Evolutionary conservation across 2,797 vertebrate genomes (phyloP).

Genomic region (Pseudopleuronectes americanus): DNA sequence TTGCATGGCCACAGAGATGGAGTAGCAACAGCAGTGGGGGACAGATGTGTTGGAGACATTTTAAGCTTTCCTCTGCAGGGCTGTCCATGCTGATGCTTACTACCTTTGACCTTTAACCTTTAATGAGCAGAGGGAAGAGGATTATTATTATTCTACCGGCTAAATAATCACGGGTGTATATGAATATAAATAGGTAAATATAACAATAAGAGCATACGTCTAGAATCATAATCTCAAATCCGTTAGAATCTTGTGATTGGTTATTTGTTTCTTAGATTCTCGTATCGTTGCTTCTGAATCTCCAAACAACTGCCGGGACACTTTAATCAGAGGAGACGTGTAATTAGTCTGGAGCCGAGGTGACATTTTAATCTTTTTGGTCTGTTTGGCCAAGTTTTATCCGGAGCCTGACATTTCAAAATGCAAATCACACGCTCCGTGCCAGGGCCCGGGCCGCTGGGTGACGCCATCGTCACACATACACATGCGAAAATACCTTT

Average conservation of each 20-base stretch:
- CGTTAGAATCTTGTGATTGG: too few relatives aligned
- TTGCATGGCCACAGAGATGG: conserved; percentile 45
- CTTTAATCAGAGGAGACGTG: conserved; percentile 43
- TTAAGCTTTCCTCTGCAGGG: background rate
- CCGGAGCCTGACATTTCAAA: conserved; percentile 70
- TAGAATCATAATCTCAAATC: too few relatives aligned
- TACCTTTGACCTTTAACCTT: background rate
- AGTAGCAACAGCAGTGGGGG: conserved; percentile 20
- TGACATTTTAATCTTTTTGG: conserved; percentile 66
- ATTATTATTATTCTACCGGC: too few relatives aligned
- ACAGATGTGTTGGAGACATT: background rate
- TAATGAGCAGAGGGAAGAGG: too few relatives aligned
- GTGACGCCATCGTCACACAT: background rate
- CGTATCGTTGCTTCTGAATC: background rate
- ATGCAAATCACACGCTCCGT: conserved; percentile 59
- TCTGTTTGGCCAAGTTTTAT: conserved; percentile 52
- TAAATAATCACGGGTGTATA: too few relatives aligned
- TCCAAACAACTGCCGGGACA: conserved; percentile 1
- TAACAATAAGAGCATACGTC: too few relatives aligned
- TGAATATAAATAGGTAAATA: too few relatives aligned
- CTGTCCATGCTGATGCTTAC: too few relatives aligned
- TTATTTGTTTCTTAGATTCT: too few relatives aligned
- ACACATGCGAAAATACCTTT: too few relatives aligned
- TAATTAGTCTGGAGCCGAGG: conserved; percentile 50
- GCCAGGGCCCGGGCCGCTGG: background rate